These are phyloP conservation scores for Malurus alboscapulatus DNA, from an alignment of 2,113 vertebrate genomes.

Conservation along the genomic window DNA sequence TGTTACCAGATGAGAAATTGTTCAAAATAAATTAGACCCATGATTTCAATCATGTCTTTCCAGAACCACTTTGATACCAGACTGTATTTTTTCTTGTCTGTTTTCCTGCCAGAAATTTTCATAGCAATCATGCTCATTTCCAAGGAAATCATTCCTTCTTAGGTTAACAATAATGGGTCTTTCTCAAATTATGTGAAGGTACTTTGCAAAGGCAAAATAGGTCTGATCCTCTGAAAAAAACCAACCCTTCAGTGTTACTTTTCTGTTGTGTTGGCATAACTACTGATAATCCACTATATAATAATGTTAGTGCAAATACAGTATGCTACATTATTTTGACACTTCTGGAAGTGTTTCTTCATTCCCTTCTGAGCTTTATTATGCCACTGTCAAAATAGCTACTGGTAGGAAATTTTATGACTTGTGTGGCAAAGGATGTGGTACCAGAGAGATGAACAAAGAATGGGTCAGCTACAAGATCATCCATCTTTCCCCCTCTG, in stretches of 20 bases:
- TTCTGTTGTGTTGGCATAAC: background rate
- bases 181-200: background rate
- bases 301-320: background rate
- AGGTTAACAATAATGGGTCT: background rate
- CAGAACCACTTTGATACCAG: background rate
- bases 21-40: constrained; percentile 70
- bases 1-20: constrained; percentile 73
- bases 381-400: constrained; percentile 42
- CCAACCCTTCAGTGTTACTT: background rate
- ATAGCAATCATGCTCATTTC: background rate
- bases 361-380: constrained; percentile 33
- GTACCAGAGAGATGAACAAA: constrained; percentile 40
- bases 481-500: constrained; percentile 31
- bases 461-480: constrained; percentile 30
- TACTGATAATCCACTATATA: background rate
- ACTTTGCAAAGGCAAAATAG: background rate
- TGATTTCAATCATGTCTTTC: constrained; percentile 17
- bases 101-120: constrained; percentile 22
- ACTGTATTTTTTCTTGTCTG: constrained; percentile 4
- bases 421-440: constrained; percentile 35
- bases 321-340: constrained; percentile 12
- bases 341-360: constrained; percentile 31
- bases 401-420: constrained; percentile 44
- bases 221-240: background rate
- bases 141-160: constrained; percentile 20